Base-by-base conservation (phyloP, 2,113 vertebrate genomes). In the Miniopterus natalensis region DNA sequence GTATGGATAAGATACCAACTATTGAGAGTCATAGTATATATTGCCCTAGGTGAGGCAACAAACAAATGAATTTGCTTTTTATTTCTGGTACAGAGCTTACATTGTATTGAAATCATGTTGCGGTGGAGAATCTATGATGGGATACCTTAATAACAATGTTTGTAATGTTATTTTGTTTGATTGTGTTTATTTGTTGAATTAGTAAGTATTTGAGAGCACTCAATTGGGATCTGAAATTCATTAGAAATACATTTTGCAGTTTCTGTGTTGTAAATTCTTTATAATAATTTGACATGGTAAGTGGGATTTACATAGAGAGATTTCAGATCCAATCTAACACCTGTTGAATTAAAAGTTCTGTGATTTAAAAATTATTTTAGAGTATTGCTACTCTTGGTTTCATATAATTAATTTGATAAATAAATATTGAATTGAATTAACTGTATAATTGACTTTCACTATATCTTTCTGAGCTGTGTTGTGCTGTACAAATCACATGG, bases 351-450 rank as follows among this genome's bases (percentile, higher is more conserved):
- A 95, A 51, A 77, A 71, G 59, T 92, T 93, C 8, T 81, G 2
- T 95, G 47, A 81, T 57, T 89, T 86, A 95, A 93, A 95, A 85
- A 88, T 93, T 73, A 68, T 93, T 66, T 91, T 90, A 86, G 25
- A 27, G 3, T 89, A 42, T 73, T 88, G n/a, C 4, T 65, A 66
- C 21, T 85, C 91, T 93, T 91, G 53, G 49, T 77, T 85, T 96
- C 20, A 55, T 95, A 40, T 78, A 81, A 83, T 83, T 93, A 90
- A 94, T 91, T 95, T 93, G 83, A 90, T 90, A 77, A 88, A 87
- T 84, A 89, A 94, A 57, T 49, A 90, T 18, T 59, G 36, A 89
- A 78, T 8, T 53, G 88, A 92, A 85, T 65, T 93, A 96, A 85
- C 84, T 53, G 11, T 81, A 88, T 92, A 96, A 96, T 18, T 96